phyloP scores from a whole-genome alignment of 2,888 invertebrate genomes.

The Plusia festucae region DNA sequence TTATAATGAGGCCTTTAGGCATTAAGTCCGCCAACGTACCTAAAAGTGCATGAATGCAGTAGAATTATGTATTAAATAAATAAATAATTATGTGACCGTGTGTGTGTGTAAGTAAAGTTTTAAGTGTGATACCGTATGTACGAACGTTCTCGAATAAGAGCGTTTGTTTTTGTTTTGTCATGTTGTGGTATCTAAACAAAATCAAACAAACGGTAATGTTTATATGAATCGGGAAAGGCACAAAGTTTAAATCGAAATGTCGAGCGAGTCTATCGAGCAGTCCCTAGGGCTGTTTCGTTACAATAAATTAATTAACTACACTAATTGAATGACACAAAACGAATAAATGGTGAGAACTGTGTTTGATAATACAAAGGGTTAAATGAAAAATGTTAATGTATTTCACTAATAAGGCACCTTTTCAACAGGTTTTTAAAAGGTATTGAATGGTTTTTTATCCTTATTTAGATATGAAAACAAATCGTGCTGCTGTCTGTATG shows the following conservation, averaged over 20 bases:
- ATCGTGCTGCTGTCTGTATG: too few relatives aligned
- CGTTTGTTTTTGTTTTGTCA: not conserved
- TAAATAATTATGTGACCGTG: too few relatives aligned
- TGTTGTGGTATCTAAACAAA: conserved; percentile 47
- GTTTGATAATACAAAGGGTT: conserved; percentile 55
- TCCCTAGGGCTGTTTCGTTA: conserved; percentile 64
- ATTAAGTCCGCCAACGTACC: too few relatives aligned
- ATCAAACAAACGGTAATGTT: conserved; percentile 51
- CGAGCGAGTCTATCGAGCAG: conserved; percentile 56
- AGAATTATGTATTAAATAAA: too few relatives aligned
- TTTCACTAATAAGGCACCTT: not conserved
- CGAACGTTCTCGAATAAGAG: not conserved
- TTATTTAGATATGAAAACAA: too few relatives aligned
- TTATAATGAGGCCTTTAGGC: too few relatives aligned
- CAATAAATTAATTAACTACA: conserved; percentile 76
- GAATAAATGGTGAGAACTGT: conserved; percentile 64
- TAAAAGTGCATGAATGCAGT: too few relatives aligned
- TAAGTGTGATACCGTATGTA: too few relatives aligned
- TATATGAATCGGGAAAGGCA: conserved; percentile 56
- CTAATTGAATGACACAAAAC: conserved; percentile 74
- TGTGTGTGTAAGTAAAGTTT: too few relatives aligned
- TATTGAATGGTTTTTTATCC: too few relatives aligned
- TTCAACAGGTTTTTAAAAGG: not conserved
- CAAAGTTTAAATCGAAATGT: conserved; percentile 76
- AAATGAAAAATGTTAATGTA: not conserved